Evolutionary conservation across 1,140 invertebrate species (phyloP).

Genomic region (Drosophila busckii): DNA sequence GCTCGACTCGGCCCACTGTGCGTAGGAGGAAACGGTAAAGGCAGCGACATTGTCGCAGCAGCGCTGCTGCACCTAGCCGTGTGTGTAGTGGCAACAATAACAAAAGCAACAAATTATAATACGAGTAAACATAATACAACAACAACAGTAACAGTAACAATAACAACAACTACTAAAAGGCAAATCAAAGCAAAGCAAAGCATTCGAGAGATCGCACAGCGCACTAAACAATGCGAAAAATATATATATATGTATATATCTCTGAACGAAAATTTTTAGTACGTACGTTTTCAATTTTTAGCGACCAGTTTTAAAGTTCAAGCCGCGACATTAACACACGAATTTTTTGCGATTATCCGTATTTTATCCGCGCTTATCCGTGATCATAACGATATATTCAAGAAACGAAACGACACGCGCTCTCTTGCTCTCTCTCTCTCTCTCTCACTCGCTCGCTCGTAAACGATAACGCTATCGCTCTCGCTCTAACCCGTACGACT

Average conservation of each 20-base stretch:
- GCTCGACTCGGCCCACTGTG: background rate
- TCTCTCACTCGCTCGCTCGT: no score
- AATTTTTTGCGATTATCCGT: conserved; percentile 67
- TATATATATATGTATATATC: conserved; percentile 40
- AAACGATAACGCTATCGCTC: no score
- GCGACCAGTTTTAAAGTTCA: conserved; percentile 71
- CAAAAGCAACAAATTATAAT: conserved; percentile 39
- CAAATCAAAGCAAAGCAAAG: conserved; percentile 7
- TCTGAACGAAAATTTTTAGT: conserved; percentile 24
- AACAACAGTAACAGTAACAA: conserved; percentile 21
- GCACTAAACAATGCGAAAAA: conserved; percentile 72
- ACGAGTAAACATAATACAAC: conserved; percentile 70
- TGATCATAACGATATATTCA: no score
- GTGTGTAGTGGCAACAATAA: no score
- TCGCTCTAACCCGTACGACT: no score
- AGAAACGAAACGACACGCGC: no score
- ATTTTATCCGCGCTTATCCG: no score
- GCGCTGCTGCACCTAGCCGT: conserved; percentile 59
- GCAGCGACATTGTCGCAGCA: conserved; percentile 6
- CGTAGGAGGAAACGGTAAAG: background rate
- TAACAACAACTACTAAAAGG: conserved; percentile 13
- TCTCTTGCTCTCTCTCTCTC: no score
- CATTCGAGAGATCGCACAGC: conserved; percentile 38
- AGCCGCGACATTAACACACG: conserved; percentile 75
- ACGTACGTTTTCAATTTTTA: conserved; percentile 60